phyloP scores from a whole-genome alignment of 2,797 vertebrate genomes.

The Oryzias dopingdopingensis region DNA sequence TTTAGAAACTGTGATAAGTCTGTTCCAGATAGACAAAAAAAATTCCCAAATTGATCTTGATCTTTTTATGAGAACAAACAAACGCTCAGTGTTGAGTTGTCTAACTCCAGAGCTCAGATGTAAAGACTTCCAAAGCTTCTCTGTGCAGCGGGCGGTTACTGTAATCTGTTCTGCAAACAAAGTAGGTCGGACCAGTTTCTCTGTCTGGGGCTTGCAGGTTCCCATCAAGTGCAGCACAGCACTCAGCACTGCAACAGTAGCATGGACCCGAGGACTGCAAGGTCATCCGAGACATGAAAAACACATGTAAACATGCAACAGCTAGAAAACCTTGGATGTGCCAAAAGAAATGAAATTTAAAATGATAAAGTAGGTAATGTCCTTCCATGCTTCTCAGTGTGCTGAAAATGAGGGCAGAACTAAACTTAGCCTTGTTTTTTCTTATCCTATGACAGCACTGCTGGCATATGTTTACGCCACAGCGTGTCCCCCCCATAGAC shows the following conservation, averaged over 20 bases:
- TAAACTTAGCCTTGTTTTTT: conserved; percentile 57
- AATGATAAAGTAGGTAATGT: conserved; percentile 28
- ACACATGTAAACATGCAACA: not conserved
- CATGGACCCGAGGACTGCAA: conserved; percentile 22
- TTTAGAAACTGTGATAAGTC: too few relatives aligned
- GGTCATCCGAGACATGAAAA: conserved; percentile 21
- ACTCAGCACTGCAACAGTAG: conserved; percentile 46
- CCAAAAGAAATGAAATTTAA: conserved; percentile 16
- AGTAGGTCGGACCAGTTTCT: conserved; percentile 45
- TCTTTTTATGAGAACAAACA: too few relatives aligned
- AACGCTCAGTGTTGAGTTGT: too few relatives aligned
- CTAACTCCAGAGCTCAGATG: too few relatives aligned
- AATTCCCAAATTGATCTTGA: too few relatives aligned
- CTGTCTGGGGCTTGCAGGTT: conserved; percentile 33
- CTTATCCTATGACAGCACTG: conserved; percentile 29
- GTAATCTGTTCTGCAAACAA: conserved; percentile 56
- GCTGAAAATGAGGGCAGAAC: conserved; percentile 44
- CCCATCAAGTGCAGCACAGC: conserved; percentile 34
- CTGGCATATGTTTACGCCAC: conserved; percentile 44
- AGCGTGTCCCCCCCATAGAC: conserved; percentile 19
- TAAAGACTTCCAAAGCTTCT: not conserved
- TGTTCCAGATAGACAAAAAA: too few relatives aligned
- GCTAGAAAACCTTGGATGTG: too few relatives aligned
- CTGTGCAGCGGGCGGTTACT: conserved; percentile 19
- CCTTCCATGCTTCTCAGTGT: conserved; percentile 24